Evolutionary conservation across 2,797 vertebrate species (phyloP), one percentile per base, ranked within the genome.

Genomic region (Centroberyx gerrardi): DNA sequence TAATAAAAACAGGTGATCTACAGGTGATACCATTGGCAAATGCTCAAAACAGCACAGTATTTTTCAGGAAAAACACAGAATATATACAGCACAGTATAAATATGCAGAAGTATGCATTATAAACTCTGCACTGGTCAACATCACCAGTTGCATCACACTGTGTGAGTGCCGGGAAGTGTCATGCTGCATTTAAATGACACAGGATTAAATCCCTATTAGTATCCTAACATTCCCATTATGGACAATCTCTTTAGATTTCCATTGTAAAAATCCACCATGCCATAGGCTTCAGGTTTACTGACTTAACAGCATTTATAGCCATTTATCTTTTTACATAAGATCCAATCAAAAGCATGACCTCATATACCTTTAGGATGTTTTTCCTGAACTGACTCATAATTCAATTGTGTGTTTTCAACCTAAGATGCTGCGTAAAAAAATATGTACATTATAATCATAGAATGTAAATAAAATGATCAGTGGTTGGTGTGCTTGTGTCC

Each of bases 121-220:
- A 60, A 49, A 22, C 22, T 22, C 4, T 7, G 3, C 31, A 40
- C 27, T 40, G 7, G 9, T 15, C 54, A 1, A 36, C 29, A 63
- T 61, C 56, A 10, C 3, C 27, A 66, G 6, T 33, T 29, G 28
- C 15, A 28, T 65, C 8, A 2, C 17, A 31, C 38, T 46, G 56
- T 36, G 4, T 28, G 33, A 78, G 51, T 49, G 15, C 6, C 46
- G 18, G 54, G 9, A 0, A 65, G 38, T 33, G 48, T 61, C 15
- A n/a, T 14, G 5, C 64, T 3, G 42, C 66, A 63, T 17, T 60
- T n/a, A 38, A 28, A 70, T 66, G 15, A 70, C 14, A 51, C 7
- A 53, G 42, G 33, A 76, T 68, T 68, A 65, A 44, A 80, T 42
- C 36, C 27, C 7, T 65, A 29, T 71, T 55, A 79, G 65, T 72